phyloP scores from a whole-genome alignment of 2,113 vertebrate genomes.

The Bostrychus sinensis region DNA sequence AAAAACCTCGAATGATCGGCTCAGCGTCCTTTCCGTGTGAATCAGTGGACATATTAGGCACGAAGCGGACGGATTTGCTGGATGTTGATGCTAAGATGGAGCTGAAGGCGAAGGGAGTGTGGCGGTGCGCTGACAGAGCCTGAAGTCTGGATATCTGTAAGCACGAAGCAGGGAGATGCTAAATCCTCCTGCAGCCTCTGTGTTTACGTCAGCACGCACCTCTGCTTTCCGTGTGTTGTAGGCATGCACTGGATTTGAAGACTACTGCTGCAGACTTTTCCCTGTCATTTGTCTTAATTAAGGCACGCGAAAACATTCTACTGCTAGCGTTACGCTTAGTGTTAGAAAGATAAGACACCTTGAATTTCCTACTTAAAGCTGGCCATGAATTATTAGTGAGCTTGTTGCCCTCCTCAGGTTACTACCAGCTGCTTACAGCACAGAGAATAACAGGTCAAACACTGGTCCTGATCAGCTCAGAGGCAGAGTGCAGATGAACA shows the following conservation, averaged over 20 bases:
- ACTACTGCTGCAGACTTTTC: too few species aligned
- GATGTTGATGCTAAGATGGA: conserved; percentile 15
- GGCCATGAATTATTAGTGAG: conserved; percentile 51
- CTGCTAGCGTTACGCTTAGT: too few species aligned
- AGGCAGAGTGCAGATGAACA: background rate
- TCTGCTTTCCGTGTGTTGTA: too few species aligned
- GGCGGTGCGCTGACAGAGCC: conserved; percentile 4
- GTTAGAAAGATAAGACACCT: background rate
- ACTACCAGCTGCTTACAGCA: conserved; percentile 5
- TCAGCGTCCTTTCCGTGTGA: conserved; percentile 58
- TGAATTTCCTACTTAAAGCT: conserved; percentile 18
- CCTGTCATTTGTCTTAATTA: too few species aligned
- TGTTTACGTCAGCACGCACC: too few species aligned
- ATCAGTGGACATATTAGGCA: conserved; percentile 15
- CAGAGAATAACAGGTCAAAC: conserved; percentile 42
- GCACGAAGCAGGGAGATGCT: conserved; percentile 29
- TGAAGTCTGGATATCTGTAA: conserved; percentile 47
- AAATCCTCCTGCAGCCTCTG: conserved; percentile 2
- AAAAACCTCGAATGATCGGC: conserved; percentile 76
- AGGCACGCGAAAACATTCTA: too few species aligned
- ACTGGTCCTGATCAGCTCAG: background rate
- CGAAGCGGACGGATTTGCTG: background rate
- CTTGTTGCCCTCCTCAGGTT: conserved; percentile 20
- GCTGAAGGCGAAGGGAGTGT: conserved; percentile 5
- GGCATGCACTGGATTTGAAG: too few species aligned